These are phyloP conservation scores for Epistrophe eligans DNA, from an alignment of 2,888 invertebrate species.

Conservation along the genomic window DNA sequence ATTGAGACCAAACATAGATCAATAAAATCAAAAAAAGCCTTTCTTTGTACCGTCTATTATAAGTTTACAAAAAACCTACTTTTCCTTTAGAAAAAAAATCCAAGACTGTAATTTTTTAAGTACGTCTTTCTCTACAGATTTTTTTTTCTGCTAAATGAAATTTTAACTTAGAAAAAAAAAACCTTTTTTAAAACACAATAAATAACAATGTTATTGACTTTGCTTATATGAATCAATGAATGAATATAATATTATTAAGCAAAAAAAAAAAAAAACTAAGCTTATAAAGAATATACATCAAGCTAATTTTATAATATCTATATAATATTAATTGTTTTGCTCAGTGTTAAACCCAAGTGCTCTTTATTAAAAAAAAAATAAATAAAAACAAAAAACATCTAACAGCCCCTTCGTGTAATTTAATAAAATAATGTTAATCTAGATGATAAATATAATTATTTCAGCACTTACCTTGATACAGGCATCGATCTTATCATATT, in stretches of 20 bases:
- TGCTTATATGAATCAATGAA: conserved; percentile 56
- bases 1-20: too few species aligned
- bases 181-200: neutral
- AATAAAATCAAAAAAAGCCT: too few species aligned
- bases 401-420: conserved; percentile 27
- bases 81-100: too few species aligned
- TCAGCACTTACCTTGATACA: conserved; percentile 81
- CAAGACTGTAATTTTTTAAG: too few species aligned
- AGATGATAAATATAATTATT: neutral
- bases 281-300: conserved; percentile 42
- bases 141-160: too few species aligned
- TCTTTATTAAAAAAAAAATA: conserved; percentile 13
- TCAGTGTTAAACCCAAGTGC: conserved; percentile 60
- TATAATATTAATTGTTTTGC: conserved; percentile 34
- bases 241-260: conserved; percentile 33
- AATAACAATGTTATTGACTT: conserved; percentile 2
- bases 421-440: conserved; percentile 5
- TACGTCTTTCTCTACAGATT: too few species aligned
- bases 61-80: too few species aligned
- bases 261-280: conserved; percentile 12
- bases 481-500: conserved; percentile 83
- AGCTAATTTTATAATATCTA: conserved; percentile 23
- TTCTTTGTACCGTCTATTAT: too few species aligned
- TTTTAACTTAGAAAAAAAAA: neutral
- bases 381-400: conserved; percentile 31